Base-by-base conservation (phyloP, 2,113 vertebrate species). In the Psittacula cyanocephala region DNA sequence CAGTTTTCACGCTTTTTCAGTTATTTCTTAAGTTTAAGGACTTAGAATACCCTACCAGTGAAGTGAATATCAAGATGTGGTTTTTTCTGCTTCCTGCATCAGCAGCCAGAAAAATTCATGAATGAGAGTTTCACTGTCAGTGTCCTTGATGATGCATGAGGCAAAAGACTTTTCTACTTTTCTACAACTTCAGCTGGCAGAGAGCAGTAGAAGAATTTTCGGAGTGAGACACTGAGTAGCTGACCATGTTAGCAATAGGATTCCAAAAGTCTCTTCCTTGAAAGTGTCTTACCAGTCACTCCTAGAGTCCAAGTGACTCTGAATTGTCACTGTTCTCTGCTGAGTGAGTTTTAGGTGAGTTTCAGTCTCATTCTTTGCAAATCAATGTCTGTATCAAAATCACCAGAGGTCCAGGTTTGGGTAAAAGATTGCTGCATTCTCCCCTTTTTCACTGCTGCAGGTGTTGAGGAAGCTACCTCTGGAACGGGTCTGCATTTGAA, bases 281-380 rank as follows among this genome's bases (percentile, higher is more conserved):
- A 77, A 47, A 68, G 62, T 57, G 47, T 55, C 67, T 87, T 72
- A 46, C 27, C 37, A 7, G 1, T 68, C 69, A 27, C 39, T 71
- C 46, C 44, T 16, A 27, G 33, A 22, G 7, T 23, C 70, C 41
- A 29, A 74, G 70, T 88, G 92, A 81, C 65, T 33, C 76, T 57
- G 88, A 93, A 60, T 72, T 91, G 89, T 91, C 68, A 44, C 76
- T 37, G 8, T 79, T 78, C 75, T 75, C 60, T 82, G 59, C 92
- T 71, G 81, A 76, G 74, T 44, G 77, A 86, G 64, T 72, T 85
- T 52, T 90, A n/a, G 70, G 27, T 77, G 79, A 53, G 63, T 81
- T 96, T 83, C 59, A 63, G 57, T 35, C 47, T 86, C 41, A 2
- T 83, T 93, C 52, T 65, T 62, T 53, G 52, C 44, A 81, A 46